Conservation (phyloP, 2,888 invertebrate species). For the Chrysolina oricalcia region DNA sequence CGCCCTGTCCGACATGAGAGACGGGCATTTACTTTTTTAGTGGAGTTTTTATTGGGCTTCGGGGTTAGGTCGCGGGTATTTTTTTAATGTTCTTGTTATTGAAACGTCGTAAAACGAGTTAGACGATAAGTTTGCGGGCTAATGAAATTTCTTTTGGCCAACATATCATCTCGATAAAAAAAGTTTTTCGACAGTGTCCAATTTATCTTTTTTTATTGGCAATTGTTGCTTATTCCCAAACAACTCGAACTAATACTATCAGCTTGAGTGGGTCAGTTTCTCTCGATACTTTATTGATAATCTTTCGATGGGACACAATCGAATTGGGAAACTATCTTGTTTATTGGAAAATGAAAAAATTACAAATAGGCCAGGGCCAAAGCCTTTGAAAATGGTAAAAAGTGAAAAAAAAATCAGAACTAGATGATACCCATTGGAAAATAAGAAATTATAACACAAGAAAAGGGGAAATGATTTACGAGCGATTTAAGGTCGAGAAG, state of each 20-base stretch:
- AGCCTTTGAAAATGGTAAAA: too few species aligned
- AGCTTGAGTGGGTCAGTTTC: slow-evolving; percentile 8
- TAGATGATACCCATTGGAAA: too few species aligned
- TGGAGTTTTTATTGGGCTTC: slow-evolving; percentile 35
- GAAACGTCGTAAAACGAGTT: slow-evolving; percentile 48
- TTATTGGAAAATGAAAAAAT: background rate
- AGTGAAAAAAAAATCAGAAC: too few species aligned
- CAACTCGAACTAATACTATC: slow-evolving; percentile 6
- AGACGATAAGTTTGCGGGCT: slow-evolving; percentile 41
- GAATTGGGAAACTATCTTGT: too few species aligned
- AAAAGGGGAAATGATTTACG: too few species aligned
- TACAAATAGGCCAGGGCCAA: too few species aligned
- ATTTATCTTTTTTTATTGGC: slow-evolving; percentile 32
- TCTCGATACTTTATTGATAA: background rate
- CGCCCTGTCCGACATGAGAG: slow-evolving; percentile 29
- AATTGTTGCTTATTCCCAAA: slow-evolving; percentile 13
- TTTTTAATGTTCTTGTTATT: slow-evolving; percentile 41
- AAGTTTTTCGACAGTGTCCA: slow-evolving; percentile 27
- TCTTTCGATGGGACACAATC: too few species aligned
- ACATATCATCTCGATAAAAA: slow-evolving; percentile 39
- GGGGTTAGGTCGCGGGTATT: slow-evolving; percentile 25
- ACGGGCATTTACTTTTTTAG: slow-evolving; percentile 42
- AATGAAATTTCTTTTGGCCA: slow-evolving; percentile 43
- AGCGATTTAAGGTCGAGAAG: too few species aligned
- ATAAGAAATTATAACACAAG: too few species aligned